Conservation (phyloP, 2,797 vertebrate genomes). For the Macropodus opercularis region DNA sequence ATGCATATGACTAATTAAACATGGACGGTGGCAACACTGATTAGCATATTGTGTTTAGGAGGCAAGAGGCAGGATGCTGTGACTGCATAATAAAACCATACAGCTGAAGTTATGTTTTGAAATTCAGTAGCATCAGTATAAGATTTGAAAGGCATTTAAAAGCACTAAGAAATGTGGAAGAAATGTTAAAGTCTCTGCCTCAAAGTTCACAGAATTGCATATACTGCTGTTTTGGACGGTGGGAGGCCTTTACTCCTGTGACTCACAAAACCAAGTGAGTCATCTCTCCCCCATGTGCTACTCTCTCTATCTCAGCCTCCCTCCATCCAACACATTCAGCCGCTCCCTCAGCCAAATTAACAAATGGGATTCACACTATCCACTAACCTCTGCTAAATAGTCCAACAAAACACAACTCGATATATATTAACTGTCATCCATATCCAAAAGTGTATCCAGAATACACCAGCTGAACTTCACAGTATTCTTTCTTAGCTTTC, state of each 20-base stretch:
- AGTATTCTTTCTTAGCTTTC: too few relatives aligned
- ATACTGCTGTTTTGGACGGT: constrained; percentile 2
- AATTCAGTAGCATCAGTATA: not conserved
- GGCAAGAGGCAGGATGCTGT: too few relatives aligned
- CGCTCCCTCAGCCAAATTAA: constrained; percentile 3
- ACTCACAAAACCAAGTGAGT: constrained; percentile 28
- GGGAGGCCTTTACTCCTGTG: constrained; percentile 17
- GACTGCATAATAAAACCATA: too few relatives aligned
- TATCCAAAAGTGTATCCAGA: not conserved
- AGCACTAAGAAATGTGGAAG: not conserved
- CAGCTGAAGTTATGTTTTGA: too few relatives aligned
- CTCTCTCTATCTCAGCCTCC: constrained; percentile 12
- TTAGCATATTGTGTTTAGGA: too few relatives aligned
- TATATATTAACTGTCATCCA: not conserved
- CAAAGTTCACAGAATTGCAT: not conserved
- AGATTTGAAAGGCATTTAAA: not conserved
- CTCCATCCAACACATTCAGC: not conserved
- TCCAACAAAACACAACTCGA: not conserved
- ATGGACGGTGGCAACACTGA: too few relatives aligned
- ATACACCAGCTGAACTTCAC: too few relatives aligned
- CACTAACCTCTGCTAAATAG: not conserved
- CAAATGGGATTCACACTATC: not conserved
- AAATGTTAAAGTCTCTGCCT: not conserved
- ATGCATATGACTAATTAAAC: too few relatives aligned
- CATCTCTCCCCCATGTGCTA: constrained; percentile 20